Base-by-base conservation (phyloP, 1,140 invertebrate genomes). In the Parapsyche elsis region DNA sequence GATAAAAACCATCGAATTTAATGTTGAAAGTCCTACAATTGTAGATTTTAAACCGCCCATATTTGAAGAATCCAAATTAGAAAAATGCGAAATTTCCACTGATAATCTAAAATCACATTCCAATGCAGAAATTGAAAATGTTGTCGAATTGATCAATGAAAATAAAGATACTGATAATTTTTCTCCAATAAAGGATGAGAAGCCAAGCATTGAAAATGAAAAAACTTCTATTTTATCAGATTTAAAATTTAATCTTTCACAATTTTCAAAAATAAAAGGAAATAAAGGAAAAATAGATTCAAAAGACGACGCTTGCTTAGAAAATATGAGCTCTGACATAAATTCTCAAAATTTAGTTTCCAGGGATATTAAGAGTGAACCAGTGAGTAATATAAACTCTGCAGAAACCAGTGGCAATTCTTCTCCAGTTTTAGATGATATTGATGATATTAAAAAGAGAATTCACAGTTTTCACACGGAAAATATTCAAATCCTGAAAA, bases 381-480 rank as follows among this genome's bases (percentile, higher is more conserved):
- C 75, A 57, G 75, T 73, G 0, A 86, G 87, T 73, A 87, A 87
- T 80, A 86, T 86, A 7, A 86, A 88, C 74, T 89, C 88, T 0
- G 86, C 87, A 0, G 88, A 89, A 81, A 89, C 88, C 0, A 88
- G 88, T 73, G 88, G 88, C 0, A 88, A 88, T 78, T 89, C 88
- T 0, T 89, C 88, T 0, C 88, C 88, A 5, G 86, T 88, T 67
- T 38, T 84, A 45, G 90, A 91, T 81, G 89, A 90, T 78, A 89
- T 90, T 86, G 89, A 89, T 80, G 91, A 91, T 81, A 91, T 91
- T 67, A 90, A 91, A 84, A 90, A 91, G 82, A 90, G 90, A 84
- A 87, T 91, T 78, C 88, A 90, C 70, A 90, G 89, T 21, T 91
- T 91, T 85, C 90, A 91, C 82, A 90, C 89, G 0, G 90, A 90